These are phyloP conservation scores for Papilio aristodemus DNA, from an alignment of 1,140 invertebrate genomes.

Conservation along the genomic window DNA sequence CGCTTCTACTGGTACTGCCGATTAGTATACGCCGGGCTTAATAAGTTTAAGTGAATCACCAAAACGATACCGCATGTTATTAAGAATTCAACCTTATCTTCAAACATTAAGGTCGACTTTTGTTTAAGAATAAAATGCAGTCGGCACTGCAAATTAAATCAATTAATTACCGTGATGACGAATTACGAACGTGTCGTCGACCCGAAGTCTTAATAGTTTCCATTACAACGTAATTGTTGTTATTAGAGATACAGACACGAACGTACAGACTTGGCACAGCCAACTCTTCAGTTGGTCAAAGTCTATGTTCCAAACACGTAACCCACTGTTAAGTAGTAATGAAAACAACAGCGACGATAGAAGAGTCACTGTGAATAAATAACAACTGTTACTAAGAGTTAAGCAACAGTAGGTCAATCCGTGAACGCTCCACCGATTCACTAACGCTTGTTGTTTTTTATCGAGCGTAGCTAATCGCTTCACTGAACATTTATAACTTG, in stretches of 20 bases:
- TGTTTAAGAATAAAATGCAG: background rate
- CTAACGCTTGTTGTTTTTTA: conserved; percentile 3
- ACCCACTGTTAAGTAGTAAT: too few species aligned
- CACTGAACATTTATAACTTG: conserved; percentile 9
- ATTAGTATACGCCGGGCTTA: background rate
- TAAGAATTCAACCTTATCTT: background rate
- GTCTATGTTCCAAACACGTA: too few species aligned
- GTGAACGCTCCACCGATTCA: background rate
- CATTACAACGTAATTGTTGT: background rate
- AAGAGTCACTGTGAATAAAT: too few species aligned
- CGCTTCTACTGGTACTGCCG: too few species aligned
- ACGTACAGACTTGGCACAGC: too few species aligned
- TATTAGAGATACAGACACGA: background rate
- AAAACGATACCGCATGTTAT: background rate
- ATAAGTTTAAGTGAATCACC: background rate
- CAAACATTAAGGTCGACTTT: background rate
- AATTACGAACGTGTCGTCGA: background rate
- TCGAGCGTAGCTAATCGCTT: background rate
- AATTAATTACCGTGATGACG: conserved; percentile 32
- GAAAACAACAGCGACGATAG: too few species aligned
- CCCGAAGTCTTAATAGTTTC: background rate
- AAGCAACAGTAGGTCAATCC: background rate
- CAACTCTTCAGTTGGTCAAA: too few species aligned
- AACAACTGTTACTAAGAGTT: background rate
- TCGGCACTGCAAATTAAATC: conserved; percentile 34